phyloP scores from a whole-genome alignment of 2,797 vertebrate genomes.

The Phrynocephalus guinanensis region DNA sequence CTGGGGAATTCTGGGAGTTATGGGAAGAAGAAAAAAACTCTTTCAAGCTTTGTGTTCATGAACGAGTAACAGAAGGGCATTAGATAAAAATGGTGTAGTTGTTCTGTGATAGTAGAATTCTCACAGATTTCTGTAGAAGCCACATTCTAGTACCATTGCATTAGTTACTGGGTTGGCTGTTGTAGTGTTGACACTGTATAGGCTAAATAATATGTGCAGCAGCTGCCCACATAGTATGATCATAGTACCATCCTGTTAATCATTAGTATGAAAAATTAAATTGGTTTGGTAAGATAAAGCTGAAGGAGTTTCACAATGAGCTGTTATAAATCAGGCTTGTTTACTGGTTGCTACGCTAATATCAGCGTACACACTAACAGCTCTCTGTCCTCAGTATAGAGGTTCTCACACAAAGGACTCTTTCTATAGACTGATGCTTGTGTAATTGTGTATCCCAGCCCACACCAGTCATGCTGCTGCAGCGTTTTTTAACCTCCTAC shows the following conservation, averaged over 20 bases:
- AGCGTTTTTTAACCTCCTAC: not conserved
- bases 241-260: not conserved
- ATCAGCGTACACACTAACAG: not conserved
- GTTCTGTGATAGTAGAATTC: not conserved
- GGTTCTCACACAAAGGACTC: not conserved
- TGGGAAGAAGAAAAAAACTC: too few relatives aligned
- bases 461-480: not conserved
- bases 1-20: too few relatives aligned
- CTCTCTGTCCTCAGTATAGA: not conserved
- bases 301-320: not conserved
- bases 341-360: conserved; percentile 18
- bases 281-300: not conserved
- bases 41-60: too few relatives aligned
- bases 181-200: not conserved
- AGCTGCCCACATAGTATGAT: not conserved
- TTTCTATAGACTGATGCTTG: not conserved
- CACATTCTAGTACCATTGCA: not conserved
- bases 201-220: too few relatives aligned
- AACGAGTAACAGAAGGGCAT: not conserved
- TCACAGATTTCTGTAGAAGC: not conserved
- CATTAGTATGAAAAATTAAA: not conserved
- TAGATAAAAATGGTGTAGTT: not conserved
- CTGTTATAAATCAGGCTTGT: conserved; percentile 12
- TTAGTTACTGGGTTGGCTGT: not conserved
- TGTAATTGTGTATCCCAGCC: not conserved